Evolutionary conservation across 2,113 vertebrate species (phyloP).

Genomic region (Ailuropoda melanoleuca): DNA sequence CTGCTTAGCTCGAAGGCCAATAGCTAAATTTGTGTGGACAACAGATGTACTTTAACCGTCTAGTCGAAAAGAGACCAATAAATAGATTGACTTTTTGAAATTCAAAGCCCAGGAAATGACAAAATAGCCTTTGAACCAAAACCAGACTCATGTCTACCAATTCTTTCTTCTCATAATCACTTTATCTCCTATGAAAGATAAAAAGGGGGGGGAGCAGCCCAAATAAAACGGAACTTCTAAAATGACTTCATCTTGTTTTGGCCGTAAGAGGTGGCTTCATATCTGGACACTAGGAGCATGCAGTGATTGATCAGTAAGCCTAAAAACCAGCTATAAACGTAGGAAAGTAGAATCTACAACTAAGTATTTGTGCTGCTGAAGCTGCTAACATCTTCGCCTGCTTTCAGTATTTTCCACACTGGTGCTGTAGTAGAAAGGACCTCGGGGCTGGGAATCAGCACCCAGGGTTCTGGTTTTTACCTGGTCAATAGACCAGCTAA

Average conservation of each 20-base stretch:
- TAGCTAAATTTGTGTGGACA: conserved; percentile 61
- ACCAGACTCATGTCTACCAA: neutral
- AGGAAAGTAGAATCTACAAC: neutral
- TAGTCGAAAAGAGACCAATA: conserved; percentile 65
- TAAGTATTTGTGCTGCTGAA: neutral
- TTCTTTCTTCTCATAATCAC: conserved; percentile 23
- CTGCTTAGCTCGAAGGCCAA: conserved; percentile 54
- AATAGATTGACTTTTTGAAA: conserved; percentile 60
- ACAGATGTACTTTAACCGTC: conserved; percentile 72
- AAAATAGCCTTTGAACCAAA: conserved; percentile 50
- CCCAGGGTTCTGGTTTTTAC: neutral
- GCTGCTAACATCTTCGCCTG: neutral
- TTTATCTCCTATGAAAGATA: conserved; percentile 14
- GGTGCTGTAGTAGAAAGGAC: neutral
- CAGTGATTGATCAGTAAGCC: neutral
- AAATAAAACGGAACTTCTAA: conserved; percentile 2
- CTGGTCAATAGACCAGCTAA: neutral
- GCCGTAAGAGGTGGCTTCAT: neutral
- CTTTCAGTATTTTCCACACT: neutral
- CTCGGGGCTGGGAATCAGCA: rapidly evolving
- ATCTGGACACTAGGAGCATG: neutral
- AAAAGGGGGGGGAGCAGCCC: neutral
- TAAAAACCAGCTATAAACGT: neutral
- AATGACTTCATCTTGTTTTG: neutral
- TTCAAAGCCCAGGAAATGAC: conserved; percentile 65